Evolutionary conservation across 2,797 vertebrate species (phyloP).

Genomic region (Molossus molossus): DNA sequence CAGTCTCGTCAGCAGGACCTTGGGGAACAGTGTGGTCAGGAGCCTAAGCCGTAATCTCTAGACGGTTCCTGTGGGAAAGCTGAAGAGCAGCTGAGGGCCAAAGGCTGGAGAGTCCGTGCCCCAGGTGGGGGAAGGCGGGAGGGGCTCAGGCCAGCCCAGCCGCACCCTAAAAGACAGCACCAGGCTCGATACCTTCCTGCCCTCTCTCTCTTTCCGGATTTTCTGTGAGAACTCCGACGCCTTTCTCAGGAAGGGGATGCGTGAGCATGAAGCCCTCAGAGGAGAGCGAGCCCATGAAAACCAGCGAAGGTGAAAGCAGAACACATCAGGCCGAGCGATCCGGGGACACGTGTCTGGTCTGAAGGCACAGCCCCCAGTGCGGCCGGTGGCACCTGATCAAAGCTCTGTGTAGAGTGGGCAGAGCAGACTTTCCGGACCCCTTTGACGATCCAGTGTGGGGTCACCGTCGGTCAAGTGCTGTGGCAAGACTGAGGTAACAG

Average conservation of each 20-base stretch:
- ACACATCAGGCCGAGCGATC: not conserved
- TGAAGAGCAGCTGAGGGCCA: constrained; percentile 39
- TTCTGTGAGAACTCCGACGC: constrained; percentile 18
- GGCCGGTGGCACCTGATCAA: not conserved
- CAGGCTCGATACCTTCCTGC: constrained; percentile 30
- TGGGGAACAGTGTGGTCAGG: not conserved
- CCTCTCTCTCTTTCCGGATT: not conserved
- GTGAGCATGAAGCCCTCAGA: not conserved
- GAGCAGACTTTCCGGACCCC: not conserved
- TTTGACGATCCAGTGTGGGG: not conserved
- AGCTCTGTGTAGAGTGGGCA: not conserved
- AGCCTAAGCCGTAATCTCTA: constrained; percentile 54
- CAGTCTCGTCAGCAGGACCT: constrained; percentile 55
- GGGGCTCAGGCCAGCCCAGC: not conserved
- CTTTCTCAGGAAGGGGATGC: constrained; percentile 32
- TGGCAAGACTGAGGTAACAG: not conserved
- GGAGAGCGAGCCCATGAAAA: not conserved
- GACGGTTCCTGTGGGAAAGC: not conserved
- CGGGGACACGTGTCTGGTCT: not conserved
- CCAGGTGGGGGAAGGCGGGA: not conserved
- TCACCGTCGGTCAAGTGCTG: not conserved
- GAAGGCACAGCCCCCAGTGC: not conserved
- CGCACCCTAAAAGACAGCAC: not conserved
- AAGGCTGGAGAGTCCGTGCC: not conserved
- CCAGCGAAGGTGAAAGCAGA: not conserved